Conservation (phyloP, 2,888 invertebrate species). For the Thelaira solivaga region DNA sequence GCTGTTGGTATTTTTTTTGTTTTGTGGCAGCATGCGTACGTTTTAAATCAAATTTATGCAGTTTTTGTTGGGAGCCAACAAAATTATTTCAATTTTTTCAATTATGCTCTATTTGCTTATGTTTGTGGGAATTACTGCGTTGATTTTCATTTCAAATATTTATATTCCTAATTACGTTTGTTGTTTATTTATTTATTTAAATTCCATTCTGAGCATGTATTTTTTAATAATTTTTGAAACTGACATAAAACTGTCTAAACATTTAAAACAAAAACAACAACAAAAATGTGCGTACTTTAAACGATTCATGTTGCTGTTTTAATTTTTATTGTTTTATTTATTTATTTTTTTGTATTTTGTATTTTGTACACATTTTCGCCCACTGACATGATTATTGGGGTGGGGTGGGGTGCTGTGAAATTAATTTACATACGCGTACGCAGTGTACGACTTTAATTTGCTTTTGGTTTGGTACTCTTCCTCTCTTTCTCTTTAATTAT, state of each 20-base stretch:
- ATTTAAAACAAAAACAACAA: not conserved
- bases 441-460: too few species aligned
- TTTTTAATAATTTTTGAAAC: slow-evolving; percentile 14
- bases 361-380: slow-evolving; percentile 40
- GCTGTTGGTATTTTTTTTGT: too few species aligned
- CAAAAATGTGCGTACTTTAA: slow-evolving; percentile 16
- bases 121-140: not conserved
- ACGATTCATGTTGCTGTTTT: not conserved
- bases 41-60: too few species aligned
- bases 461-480: slow-evolving; percentile 10
- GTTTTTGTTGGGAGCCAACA: too few species aligned
- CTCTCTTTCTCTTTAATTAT: not conserved
- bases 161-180: slow-evolving; percentile 22
- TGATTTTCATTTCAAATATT: not conserved
- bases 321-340: slow-evolving; percentile 28
- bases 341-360: slow-evolving; percentile 26
- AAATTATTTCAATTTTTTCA: too few species aligned
- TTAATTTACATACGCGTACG: slow-evolving; percentile 44
- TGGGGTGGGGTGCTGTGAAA: slow-evolving; percentile 49
- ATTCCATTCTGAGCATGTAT: not conserved
- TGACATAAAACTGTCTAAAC: slow-evolving; percentile 54
- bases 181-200: slow-evolving; percentile 5
- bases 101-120: not conserved
- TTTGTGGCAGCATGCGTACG: too few species aligned
- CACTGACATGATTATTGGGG: slow-evolving; percentile 49